These are phyloP conservation scores for Cinara cedri DNA, from an alignment of 2,888 invertebrate species.

Conservation along the genomic window DNA sequence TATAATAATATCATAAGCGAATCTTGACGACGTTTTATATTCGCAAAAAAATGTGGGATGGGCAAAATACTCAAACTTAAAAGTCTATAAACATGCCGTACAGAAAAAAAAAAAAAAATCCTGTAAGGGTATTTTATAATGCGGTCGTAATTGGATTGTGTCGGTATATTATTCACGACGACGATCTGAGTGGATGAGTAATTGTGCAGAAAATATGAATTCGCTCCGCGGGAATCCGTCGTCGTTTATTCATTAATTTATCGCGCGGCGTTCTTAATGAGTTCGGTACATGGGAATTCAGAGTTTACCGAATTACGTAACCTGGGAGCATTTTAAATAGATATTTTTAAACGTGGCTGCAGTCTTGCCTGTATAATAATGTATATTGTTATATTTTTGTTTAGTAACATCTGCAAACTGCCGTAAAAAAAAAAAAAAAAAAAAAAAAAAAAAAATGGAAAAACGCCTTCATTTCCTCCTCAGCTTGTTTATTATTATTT, in stretches of 20 bases:
- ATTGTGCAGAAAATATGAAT: constrained; percentile 50
- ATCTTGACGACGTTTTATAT: constrained; percentile 56
- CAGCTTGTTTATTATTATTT: constrained; percentile 57
- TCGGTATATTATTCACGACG: constrained; percentile 44
- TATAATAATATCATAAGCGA: constrained; percentile 46
- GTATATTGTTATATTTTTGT: too few species aligned
- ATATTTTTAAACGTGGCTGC: constrained; percentile 18
- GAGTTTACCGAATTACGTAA: constrained; percentile 31
- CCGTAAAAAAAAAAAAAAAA: not conserved
- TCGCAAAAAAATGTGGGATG: constrained; percentile 36
- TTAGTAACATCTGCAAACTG: not conserved
- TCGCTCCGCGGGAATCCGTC: constrained; percentile 21
- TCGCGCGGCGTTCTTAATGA: constrained; percentile 31
- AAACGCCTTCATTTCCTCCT: constrained; percentile 54
- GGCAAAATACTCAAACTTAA: constrained; percentile 29
- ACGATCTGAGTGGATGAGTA: constrained; percentile 41
- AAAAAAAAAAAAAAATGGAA: constrained; percentile 30
- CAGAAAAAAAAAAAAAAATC: not conserved
- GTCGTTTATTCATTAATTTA: constrained; percentile 47
- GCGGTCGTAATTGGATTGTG: constrained; percentile 53
- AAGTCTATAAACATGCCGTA: constrained; percentile 35
- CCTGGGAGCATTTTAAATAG: constrained; percentile 45
- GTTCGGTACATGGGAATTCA: constrained; percentile 49
- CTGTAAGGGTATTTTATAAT: constrained; percentile 50
- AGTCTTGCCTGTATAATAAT: not conserved